These are phyloP conservation scores for Synanthedon formicaeformis DNA, from an alignment of 2,888 invertebrate species.

Conservation along the genomic window DNA sequence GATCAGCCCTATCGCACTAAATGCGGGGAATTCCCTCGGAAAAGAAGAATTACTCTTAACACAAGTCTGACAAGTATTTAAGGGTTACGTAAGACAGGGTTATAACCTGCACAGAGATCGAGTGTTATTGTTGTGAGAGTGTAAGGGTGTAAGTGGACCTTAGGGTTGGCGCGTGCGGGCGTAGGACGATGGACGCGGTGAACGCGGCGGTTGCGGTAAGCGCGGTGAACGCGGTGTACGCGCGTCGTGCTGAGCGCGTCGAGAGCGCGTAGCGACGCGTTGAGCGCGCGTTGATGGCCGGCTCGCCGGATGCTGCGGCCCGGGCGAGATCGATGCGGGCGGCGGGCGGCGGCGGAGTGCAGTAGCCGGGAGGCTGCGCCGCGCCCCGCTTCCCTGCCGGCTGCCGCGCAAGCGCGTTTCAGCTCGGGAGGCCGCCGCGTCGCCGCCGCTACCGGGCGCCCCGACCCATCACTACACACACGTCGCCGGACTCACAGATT, in stretches of 20 bases:
- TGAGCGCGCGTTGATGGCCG: conserved; percentile 41
- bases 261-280: conserved; percentile 30
- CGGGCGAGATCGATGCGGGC: conserved; percentile 67
- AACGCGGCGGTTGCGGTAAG: not conserved
- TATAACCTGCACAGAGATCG: conserved; percentile 45
- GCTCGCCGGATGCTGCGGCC: conserved; percentile 36
- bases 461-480: not conserved
- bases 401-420: conserved; percentile 13
- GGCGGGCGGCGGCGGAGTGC: conserved; percentile 68
- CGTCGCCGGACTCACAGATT: not conserved
- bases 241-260: conserved; percentile 25
- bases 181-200: conserved; percentile 10
- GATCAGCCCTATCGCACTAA: too few species aligned
- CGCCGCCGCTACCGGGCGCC: conserved; percentile 24
- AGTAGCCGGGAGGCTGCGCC: conserved; percentile 49
- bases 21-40: too few species aligned
- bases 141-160: conserved; percentile 5
- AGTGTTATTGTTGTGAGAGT: conserved; percentile 16
- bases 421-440: conserved; percentile 15
- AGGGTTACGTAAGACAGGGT: conserved; percentile 53
- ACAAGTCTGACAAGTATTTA: conserved; percentile 4
- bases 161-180: conserved; percentile 17
- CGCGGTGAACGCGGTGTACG: conserved; percentile 2
- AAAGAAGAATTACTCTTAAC: too few species aligned
- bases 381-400: conserved; percentile 20